Evolutionary conservation across 1,140 invertebrate genomes (phyloP), one percentile per base, ranked within the genome.

Genomic region (Cydia strobilella): DNA sequence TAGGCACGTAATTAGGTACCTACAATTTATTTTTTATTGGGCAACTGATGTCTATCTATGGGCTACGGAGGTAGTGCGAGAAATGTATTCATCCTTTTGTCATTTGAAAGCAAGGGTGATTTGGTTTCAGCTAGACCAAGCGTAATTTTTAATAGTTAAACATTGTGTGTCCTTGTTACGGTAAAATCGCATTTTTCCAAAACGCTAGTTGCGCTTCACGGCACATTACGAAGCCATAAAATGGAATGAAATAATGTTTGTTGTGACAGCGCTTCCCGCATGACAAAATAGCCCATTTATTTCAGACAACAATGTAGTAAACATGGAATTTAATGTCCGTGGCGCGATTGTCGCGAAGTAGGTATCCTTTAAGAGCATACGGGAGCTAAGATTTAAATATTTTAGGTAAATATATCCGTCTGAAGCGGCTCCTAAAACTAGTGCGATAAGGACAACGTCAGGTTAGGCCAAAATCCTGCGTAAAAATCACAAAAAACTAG

Each of bases 211-310:
- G 79, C 74, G 76, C 86, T 88, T 90, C 90, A 92, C 86, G 90
- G 83, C 79, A 80, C 76, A 81, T 92, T 92, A 92, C 82, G 76
- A 78, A 85, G 85, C 86, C 88, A 87, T 91, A 90, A 90, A 88
- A 86, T 84, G 86, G 87, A 90, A 90, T 88, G 84, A 90, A 86
- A 91, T 90, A 90, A 90, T 88, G 89, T 90, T 86, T 91, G 89
- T 92, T 92, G 88, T 92, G 90, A 92, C 90, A 90, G 86, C 82
- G 84, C 78, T 84, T 84, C 84, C 87, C 86, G 87, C 88, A 87
- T 91, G 82, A 90, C 88, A 89, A 86, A 90, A 90, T 83, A 82
- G 80, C 63, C 84, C 87, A 90, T 90, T 88, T 86, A 90, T 87
- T 86, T 84, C 82, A 75, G 76, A 89, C 86, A 89, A 92, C 88